Conservation (phyloP, 2,888 invertebrate genomes). For the Tetragonula carbonaria region DNA sequence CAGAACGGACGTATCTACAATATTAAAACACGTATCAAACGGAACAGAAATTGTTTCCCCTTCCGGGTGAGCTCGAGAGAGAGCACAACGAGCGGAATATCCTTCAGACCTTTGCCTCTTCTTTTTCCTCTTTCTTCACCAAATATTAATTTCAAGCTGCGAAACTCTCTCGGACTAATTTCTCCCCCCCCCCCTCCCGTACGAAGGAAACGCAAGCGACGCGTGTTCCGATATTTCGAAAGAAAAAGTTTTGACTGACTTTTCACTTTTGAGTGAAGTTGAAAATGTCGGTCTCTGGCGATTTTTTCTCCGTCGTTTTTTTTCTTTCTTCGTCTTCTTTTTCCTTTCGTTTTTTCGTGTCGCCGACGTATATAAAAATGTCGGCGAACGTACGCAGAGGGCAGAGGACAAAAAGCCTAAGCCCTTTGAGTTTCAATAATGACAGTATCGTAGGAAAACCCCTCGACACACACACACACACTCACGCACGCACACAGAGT, state of each 20-base stretch:
- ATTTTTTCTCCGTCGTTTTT: not conserved
- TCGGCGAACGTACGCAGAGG: not conserved
- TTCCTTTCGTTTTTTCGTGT: not conserved
- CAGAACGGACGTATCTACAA: no score
- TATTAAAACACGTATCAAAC: no score
- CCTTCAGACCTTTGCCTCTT: no score
- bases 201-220: not conserved
- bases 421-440: slow-evolving; percentile 44
- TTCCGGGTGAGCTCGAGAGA: no score
- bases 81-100: no score
- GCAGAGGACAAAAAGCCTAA: slow-evolving; percentile 11
- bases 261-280: no score
- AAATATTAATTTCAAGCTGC: not conserved
- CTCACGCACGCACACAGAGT: no score
- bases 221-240: slow-evolving; percentile 2
- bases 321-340: no score
- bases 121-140: no score
- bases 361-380: not conserved
- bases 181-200: no score
- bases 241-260: no score
- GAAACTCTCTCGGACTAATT: not conserved
- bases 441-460: slow-evolving; percentile 25
- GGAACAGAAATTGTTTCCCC: no score
- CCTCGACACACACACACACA: not conserved
- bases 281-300: not conserved